Evolutionary conservation across 2,888 invertebrate genomes (phyloP), one percentile per base, ranked within the genome.

Genomic region (Drosophila limbata): DNA sequence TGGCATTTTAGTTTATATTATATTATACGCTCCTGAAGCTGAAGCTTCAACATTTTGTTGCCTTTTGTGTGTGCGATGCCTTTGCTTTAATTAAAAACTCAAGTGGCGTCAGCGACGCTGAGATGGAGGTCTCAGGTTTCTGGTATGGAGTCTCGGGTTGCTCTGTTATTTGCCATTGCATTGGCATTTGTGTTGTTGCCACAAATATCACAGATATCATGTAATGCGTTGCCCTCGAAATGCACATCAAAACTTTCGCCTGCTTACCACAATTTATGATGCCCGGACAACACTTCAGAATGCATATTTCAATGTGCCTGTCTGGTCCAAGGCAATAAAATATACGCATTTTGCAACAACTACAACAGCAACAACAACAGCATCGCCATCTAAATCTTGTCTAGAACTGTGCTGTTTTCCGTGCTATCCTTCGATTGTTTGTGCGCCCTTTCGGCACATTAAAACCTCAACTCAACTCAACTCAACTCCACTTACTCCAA

Each of bases 1-100:
- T 82, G 73, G 78, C 70, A 82, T 80, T 85, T 87, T 83, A 83
- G 88, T 87, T 84, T 74, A 84, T 80, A 80, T 84, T 74, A 84
- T 80, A 80, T 77, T 77, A 72, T 75, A 56, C 69, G 60, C 70
- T 48, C 56, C 48, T 55, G 57, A 42, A 56, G 57, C 66, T 77
- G 55, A 42, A 56, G 57, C 66, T 77, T 50, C 61, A 69, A 81
- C 73, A 84, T 79, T 84, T 84, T 81, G 81, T 86, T 77, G 84
- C 84, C 79, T 75, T 83, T 85, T 85, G 73, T 85, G 71, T 85
- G 69, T 17, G 28, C 13, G 39, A 81, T 63, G 60, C 76, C 61
- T 73, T 78, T 80, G 70, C 78, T 84, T 87, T 87, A 88, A 87
- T 88, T 87, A 87, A 87, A 83, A 87, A 82, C 87, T 79, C 79